Percentiles rank a stretch among this genome's conserved stretches.
These are phyloP conservation scores for Theretra japonica DNA, from an alignment of 2,888 invertebrate species.

Conservation along the genomic window DNA sequence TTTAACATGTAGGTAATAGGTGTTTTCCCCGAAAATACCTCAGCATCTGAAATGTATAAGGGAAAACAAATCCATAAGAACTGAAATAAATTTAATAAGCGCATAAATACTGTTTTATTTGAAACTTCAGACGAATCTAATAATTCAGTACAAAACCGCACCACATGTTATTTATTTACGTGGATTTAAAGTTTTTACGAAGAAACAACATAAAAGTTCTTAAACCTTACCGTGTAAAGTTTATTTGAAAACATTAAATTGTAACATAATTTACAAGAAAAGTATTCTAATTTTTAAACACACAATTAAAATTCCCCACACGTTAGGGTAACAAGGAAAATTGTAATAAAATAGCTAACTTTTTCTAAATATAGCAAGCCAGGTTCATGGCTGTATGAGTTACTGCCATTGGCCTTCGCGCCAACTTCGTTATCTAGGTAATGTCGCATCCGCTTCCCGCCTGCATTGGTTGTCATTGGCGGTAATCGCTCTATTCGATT, in stretches of 20 bases:
- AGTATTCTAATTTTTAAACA: background rate
- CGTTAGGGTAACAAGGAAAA: slow-evolving; percentile 27
- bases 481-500: slow-evolving; percentile 1
- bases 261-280: too few species aligned
- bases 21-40: too few species aligned
- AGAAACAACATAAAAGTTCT: too few species aligned
- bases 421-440: slow-evolving; percentile 44
- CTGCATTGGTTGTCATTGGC: slow-evolving; percentile 23
- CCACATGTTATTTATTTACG: too few species aligned
- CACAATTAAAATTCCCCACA: background rate
- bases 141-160: too few species aligned
- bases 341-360: slow-evolving; percentile 16
- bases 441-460: slow-evolving; percentile 57
- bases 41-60: too few species aligned
- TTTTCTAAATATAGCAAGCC: slow-evolving; percentile 30
- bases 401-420: slow-evolving; percentile 47
- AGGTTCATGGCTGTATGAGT: slow-evolving; percentile 34
- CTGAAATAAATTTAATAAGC: too few species aligned
- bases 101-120: too few species aligned
- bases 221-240: background rate
- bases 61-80: too few species aligned
- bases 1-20: too few species aligned
- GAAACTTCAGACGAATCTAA: too few species aligned
- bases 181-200: too few species aligned
- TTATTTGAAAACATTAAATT: background rate